Percentiles rank a stretch among this genome's conserved stretches.
phyloP scores from a whole-genome alignment of 2,797 vertebrate species.

The Muscicapa striata region DNA sequence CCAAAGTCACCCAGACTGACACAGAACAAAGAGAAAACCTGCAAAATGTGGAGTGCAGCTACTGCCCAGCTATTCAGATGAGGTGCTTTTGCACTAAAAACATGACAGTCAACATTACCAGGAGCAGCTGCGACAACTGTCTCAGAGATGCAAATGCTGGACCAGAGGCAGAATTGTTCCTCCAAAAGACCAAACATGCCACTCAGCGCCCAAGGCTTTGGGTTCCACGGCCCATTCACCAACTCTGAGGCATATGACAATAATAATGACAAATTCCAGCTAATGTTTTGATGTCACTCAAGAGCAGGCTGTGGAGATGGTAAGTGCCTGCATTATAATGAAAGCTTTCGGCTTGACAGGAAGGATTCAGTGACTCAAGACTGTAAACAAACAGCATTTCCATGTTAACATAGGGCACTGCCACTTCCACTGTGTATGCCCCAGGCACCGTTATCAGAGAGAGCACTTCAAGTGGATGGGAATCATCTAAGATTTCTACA shows the following conservation, averaged over 20 bases:
- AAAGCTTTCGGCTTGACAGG: conserved; percentile 41
- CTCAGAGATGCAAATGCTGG: conserved; percentile 40
- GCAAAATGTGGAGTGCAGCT: neutral
- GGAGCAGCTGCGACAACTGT: conserved; percentile 39
- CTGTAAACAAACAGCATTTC: conserved; percentile 59
- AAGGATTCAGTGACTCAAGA: conserved; percentile 42
- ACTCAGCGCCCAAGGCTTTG: neutral
- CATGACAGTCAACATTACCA: neutral
- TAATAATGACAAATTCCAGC: conserved; percentile 18
- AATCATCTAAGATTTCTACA: neutral
- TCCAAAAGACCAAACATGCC: conserved; percentile 48
- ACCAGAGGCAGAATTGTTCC: conserved; percentile 40
- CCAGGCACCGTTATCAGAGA: conserved; percentile 17
- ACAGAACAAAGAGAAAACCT: conserved; percentile 13
- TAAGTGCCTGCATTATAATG: conserved; percentile 37
- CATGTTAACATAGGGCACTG: conserved; percentile 32
- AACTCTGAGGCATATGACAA: conserved; percentile 44
- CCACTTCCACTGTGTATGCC: conserved; percentile 30
- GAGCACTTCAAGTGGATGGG: neutral
- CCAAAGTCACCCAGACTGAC: neutral
- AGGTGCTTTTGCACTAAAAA: neutral
- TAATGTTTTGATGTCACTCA: conserved; percentile 45
- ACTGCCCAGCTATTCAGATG: neutral
- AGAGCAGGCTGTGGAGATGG: conserved; percentile 1
- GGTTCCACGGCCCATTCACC: conserved; percentile 17